Base-by-base conservation (phyloP, 2,113 vertebrate genomes). In the Ploceus nigricollis region DNA sequence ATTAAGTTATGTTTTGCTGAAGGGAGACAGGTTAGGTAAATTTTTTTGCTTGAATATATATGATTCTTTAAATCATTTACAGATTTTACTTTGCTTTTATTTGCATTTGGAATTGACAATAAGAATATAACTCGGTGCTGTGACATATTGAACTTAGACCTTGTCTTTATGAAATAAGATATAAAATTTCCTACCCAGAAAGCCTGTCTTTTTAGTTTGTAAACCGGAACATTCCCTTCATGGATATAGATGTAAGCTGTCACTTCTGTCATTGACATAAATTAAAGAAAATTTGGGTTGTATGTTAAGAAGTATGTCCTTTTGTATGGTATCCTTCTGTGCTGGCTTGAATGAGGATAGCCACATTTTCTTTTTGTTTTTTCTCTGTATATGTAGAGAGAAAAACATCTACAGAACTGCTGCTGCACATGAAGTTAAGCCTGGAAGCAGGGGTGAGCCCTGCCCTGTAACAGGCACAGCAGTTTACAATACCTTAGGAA, bases 71-170 rank as follows among this genome's bases (percentile, higher is more conserved):
- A 91, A 68, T 24, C 35, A 39, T 19, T 53, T 33, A 24, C 35
- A 53, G 45, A 21, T 88, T 87, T 79, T 10, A 68, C 23, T 84
- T 92, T 88, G 12, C 22, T 72, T 76, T 76, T 72, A 3, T 72
- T 92, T 88, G 24, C 5, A 28, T 72, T 85, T 27, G 14, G 23
- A 88, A 65, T 39, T 93, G 45, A 42, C 30, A 85, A 37, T 7
- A 10, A 54, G 21, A 90, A 20, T 68, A 25, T 45, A 88, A 77
- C 11, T 39, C 0, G 0, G 2, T 90, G 37, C 18, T 45, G 23
- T 77, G 50, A 50, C 39, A 63, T 54, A 37, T 25, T 39, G 42
- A 18, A 84, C 23, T 58, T 23, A 86, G 56, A 80, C 30, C 13
- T 60, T 72, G 18, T 61, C 54, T 93, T 68, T 71, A 48, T 53